These are phyloP conservation scores for Accipiter cooperii DNA, from an alignment of 2,113 vertebrate genomes.

Conservation along the genomic window DNA sequence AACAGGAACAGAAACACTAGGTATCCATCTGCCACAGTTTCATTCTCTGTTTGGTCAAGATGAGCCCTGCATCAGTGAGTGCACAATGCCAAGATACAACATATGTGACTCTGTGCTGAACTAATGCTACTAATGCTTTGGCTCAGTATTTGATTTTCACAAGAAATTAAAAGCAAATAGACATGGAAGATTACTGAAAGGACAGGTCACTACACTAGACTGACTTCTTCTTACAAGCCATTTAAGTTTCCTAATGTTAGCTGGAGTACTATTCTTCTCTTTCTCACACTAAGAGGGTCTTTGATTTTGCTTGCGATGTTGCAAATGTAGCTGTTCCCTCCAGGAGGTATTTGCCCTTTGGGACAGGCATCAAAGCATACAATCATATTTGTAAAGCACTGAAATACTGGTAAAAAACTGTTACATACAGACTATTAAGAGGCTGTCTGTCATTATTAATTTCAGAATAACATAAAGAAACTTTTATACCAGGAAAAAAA, in stretches of 20 bases:
- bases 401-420: not conserved
- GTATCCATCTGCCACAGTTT: not conserved
- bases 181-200: not conserved
- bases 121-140: not conserved
- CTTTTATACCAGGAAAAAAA: not conserved
- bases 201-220: not conserved
- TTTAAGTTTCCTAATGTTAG: not conserved
- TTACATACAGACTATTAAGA: not conserved
- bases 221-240: not conserved
- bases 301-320: not conserved
- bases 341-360: not conserved
- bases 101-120: not conserved
- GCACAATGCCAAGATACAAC: not conserved
- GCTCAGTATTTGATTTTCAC: not conserved
- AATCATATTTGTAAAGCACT: not conserved
- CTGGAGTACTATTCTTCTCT: not conserved
- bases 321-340: not conserved
- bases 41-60: not conserved
- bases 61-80: not conserved
- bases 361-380: not conserved
- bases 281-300: not conserved
- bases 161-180: conserved; percentile 8
- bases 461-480: not conserved
- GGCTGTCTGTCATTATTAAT: not conserved
- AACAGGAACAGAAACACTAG: not conserved